Evolutionary conservation across 2,797 vertebrate genomes (phyloP).

Genomic region (Thaleichthys pacificus): DNA sequence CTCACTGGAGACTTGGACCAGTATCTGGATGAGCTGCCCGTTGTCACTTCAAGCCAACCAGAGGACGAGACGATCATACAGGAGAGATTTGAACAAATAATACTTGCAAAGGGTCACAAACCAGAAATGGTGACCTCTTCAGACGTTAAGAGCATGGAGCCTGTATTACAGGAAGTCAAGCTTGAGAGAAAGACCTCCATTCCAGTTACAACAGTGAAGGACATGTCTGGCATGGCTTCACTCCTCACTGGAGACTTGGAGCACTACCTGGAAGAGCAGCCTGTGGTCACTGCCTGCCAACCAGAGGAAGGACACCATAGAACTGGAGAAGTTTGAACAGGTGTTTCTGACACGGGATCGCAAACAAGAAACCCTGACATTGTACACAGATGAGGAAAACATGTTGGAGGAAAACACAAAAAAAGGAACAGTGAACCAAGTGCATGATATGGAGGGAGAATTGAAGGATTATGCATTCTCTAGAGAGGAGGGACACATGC

Average conservation of each 20-base stretch:
- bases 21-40: conserved; percentile 29
- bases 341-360: conserved; percentile 24
- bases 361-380: conserved; percentile 18
- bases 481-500: not conserved
- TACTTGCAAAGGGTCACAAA: conserved; percentile 35
- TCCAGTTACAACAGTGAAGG: conserved; percentile 15
- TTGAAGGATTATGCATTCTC: not conserved
- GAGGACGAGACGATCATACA: conserved; percentile 34
- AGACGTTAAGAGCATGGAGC: conserved; percentile 30
- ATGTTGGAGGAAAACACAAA: conserved; percentile 25
- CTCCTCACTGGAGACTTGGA: conserved; percentile 48
- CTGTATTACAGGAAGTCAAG: conserved; percentile 26
- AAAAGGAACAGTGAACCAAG: no score
- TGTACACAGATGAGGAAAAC: conserved; percentile 20
- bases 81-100: conserved; percentile 54
- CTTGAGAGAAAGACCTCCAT: conserved; percentile 23
- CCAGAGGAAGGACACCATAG: conserved; percentile 21
- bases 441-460: conserved; percentile 16
- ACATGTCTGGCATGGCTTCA: conserved; percentile 51
- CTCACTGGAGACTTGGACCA: conserved; percentile 49
- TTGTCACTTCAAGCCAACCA: not conserved
- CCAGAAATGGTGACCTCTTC: conserved; percentile 15
- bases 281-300: not conserved
- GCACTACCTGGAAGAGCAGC: conserved; percentile 31
- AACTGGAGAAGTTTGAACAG: conserved; percentile 44